These are phyloP conservation scores for Eupithecia exiguata DNA, from an alignment of 2,888 invertebrate species.

Conservation along the genomic window DNA sequence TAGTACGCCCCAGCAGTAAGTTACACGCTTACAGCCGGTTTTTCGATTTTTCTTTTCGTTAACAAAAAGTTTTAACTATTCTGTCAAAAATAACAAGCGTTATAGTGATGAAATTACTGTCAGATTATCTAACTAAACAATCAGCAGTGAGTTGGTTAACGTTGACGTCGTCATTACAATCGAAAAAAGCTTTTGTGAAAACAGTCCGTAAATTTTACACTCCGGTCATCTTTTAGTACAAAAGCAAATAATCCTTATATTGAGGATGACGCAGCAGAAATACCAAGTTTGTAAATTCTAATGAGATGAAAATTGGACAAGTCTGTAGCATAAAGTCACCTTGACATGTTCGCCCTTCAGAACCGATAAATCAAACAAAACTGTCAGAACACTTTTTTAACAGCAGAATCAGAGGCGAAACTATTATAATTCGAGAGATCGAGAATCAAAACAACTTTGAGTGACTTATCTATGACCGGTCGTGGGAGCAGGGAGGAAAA, in stretches of 20 bases:
- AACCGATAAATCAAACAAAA: slow-evolving; percentile 25
- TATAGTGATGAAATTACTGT: neutral
- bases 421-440: slow-evolving; percentile 22
- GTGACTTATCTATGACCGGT: slow-evolving; percentile 31
- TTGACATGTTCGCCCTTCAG: slow-evolving; percentile 30
- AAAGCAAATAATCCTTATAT: slow-evolving; percentile 5
- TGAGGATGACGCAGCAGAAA: slow-evolving; percentile 20
- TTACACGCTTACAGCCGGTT: too few relatives aligned
- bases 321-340: slow-evolving; percentile 31
- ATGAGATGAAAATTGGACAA: slow-evolving; percentile 24
- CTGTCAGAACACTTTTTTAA: slow-evolving; percentile 24
- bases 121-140: neutral
- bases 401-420: slow-evolving; percentile 28
- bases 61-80: too few relatives aligned
- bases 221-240: neutral
- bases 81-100: too few relatives aligned
- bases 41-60: too few relatives aligned
- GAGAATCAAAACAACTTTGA: slow-evolving; percentile 30
- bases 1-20: slow-evolving; percentile 7
- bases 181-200: neutral
- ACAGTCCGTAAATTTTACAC: neutral
- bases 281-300: slow-evolving; percentile 23
- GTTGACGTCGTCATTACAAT: neutral
- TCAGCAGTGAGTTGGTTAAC: neutral
- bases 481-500: slow-evolving; percentile 48